phyloP scores from a whole-genome alignment of 2,113 vertebrate species.

The Oreochromis spilurus region DNA sequence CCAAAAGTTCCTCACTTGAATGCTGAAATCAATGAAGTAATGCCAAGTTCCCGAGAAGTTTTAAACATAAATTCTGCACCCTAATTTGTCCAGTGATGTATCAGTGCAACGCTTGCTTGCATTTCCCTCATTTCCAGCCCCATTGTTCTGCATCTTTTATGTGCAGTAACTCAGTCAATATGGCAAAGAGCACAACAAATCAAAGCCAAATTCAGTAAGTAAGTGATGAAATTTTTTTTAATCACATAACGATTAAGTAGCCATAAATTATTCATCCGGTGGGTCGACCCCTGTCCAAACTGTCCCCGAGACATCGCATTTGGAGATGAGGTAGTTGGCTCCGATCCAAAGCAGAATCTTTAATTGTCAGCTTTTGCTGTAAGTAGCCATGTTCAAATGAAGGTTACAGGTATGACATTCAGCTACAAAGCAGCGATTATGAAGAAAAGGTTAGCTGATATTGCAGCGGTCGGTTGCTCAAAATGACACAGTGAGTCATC shows the following conservation, averaged over 20 bases:
- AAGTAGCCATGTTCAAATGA: constrained; percentile 45
- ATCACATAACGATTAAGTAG: not conserved
- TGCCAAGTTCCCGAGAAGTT: not conserved
- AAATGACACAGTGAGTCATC: constrained; percentile 23
- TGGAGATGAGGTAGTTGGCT: not conserved
- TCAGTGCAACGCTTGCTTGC: not conserved
- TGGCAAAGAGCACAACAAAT: not conserved
- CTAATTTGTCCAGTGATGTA: not conserved
- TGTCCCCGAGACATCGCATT: not conserved
- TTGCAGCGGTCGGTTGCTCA: not conserved
- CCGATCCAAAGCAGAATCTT: not conserved
- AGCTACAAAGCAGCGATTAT: constrained; percentile 63
- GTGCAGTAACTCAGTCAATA: not conserved
- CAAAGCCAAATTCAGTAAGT: not conserved
- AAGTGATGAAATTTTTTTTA: not conserved
- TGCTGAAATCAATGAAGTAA: not conserved
- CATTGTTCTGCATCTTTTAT: not conserved
- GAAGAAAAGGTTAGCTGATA: constrained; percentile 62
- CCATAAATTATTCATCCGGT: not conserved
- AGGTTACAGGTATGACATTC: constrained; percentile 60
- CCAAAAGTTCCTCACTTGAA: not conserved
- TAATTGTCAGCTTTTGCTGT: constrained; percentile 52
- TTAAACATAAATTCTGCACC: not conserved
- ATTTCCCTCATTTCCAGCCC: not conserved
- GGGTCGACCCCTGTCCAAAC: not conserved